Evolutionary conservation across 2,888 invertebrate species (phyloP).

Genomic region (Morinoia aosen): DNA sequence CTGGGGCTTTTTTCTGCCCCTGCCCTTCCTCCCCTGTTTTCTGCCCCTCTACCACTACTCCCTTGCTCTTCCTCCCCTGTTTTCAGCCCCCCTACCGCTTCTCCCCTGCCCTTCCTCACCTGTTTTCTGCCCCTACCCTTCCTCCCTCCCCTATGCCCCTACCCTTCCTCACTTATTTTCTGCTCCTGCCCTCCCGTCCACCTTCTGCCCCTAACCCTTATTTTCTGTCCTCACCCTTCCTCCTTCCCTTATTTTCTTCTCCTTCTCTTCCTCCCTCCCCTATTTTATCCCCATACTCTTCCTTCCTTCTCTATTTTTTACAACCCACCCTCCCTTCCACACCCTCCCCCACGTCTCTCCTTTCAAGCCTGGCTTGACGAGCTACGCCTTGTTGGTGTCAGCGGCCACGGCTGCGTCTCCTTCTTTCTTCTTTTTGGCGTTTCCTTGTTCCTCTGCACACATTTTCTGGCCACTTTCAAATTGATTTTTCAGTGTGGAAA

Average conservation of each 20-base stretch:
- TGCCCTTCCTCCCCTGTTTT: background rate
- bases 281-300: background rate
- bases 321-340: background rate
- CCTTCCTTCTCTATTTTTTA: background rate
- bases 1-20: background rate
- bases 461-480: too few relatives aligned
- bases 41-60: background rate
- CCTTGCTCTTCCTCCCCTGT: background rate
- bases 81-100: background rate
- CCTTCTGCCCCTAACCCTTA: background rate
- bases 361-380: constrained; percentile 8
- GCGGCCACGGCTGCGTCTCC: background rate
- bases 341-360: background rate
- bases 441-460: too few relatives aligned
- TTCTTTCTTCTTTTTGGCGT: background rate
- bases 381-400: background rate
- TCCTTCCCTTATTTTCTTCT: too few relatives aligned
- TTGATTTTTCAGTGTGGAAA: too few relatives aligned
- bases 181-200: background rate
- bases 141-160: background rate
- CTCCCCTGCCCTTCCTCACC: background rate
- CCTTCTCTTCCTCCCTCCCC: background rate
- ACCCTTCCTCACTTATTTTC: background rate
- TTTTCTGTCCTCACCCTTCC: too few relatives aligned
- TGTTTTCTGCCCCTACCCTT: background rate